Percentiles rank a stretch among this genome's conserved stretches.
Evolutionary conservation across 1,140 invertebrate genomes (phyloP).

Genomic region (Papilio polytes): DNA sequence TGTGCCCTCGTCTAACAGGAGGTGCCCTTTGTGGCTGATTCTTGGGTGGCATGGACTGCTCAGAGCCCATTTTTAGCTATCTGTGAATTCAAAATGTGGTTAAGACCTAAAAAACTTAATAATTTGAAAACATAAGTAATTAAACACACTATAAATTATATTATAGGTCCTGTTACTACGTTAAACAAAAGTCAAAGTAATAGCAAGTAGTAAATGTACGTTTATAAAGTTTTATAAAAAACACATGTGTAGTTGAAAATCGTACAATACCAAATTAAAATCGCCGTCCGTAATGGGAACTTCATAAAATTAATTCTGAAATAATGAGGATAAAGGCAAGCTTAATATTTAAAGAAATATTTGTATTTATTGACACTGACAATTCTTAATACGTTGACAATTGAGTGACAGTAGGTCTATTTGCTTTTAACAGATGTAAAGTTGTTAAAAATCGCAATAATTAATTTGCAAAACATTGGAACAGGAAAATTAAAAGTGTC

Average conservation of each 20-base stretch:
- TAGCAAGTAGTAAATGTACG: too few relatives aligned
- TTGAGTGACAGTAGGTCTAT: not conserved
- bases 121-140: not conserved
- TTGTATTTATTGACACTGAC: not conserved
- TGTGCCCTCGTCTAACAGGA: constrained; percentile 66
- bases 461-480: not conserved
- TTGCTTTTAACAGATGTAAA: too few relatives aligned
- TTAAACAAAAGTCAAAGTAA: not conserved
- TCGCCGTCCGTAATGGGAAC: not conserved
- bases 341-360: not conserved
- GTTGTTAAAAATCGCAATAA: not conserved
- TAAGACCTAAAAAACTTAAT: not conserved
- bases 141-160: not conserved
- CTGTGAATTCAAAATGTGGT: not conserved
- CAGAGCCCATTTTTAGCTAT: constrained; percentile 64
- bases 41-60: constrained; percentile 68
- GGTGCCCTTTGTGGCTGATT: constrained; percentile 64
- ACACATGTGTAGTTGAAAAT: not conserved
- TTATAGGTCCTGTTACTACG: not conserved
- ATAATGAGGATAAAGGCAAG: not conserved
- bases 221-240: too few relatives aligned
- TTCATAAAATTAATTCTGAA: not conserved
- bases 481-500: not conserved
- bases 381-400: not conserved
- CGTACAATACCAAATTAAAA: not conserved